Evolutionary conservation across 2,113 vertebrate species (phyloP).

Genomic region (Daphoenositta chrysoptera): DNA sequence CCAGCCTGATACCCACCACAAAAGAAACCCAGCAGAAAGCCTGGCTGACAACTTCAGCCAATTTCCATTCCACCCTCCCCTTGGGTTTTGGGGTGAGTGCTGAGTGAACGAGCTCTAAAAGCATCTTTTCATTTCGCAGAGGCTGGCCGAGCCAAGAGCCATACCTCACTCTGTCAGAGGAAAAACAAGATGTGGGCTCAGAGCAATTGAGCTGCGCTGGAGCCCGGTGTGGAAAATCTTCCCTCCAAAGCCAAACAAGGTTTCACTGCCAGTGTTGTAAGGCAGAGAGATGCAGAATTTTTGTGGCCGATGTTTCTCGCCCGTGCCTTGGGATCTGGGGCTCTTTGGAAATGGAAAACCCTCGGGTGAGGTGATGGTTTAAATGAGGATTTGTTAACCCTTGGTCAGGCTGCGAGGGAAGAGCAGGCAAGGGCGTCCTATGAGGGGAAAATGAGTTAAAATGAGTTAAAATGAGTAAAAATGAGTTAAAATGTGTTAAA

Average conservation of each 20-base stretch:
- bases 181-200: slow-evolving; percentile 60
- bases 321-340: not conserved
- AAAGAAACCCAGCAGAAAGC: slow-evolving; percentile 12
- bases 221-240: slow-evolving; percentile 49
- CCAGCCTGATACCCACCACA: not conserved
- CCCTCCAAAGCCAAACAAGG: slow-evolving; percentile 11
- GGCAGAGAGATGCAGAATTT: not conserved
- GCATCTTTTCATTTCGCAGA: slow-evolving; percentile 56
- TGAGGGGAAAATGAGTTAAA: not conserved
- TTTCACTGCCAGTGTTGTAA: slow-evolving; percentile 28
- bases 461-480: not conserved
- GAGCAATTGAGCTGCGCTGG: not conserved
- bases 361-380: not conserved
- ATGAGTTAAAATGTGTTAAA: not conserved
- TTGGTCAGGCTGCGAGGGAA: not conserved
- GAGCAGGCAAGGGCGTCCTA: not conserved
- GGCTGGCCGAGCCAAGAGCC: not conserved
- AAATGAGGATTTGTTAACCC: not conserved
- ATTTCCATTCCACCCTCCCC: slow-evolving; percentile 41
- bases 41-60: not conserved
- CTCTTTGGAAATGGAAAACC: not conserved
- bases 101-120: slow-evolving; percentile 57
- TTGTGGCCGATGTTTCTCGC: not conserved
- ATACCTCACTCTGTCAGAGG: slow-evolving; percentile 59
- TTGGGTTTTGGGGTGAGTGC: slow-evolving; percentile 21